A percentile compares a stretch with the other conserved stretches of the same genome.
These are phyloP conservation scores for Sapayoa aenigma DNA, from an alignment of 2,113 vertebrate genomes.

Conservation along the genomic window DNA sequence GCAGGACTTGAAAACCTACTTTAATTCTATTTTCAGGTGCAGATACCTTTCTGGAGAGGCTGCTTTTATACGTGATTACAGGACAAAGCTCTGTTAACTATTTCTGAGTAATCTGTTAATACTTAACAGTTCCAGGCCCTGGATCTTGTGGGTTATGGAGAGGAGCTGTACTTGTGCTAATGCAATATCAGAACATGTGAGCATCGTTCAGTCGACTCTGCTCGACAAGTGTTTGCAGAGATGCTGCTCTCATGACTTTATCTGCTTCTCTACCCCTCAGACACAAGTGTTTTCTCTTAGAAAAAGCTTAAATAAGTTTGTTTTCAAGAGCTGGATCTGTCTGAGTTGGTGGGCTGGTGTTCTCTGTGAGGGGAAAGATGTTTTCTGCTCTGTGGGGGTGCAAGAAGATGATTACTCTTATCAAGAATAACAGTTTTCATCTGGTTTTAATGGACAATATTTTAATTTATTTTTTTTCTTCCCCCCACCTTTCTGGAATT, in stretches of 20 bases:
- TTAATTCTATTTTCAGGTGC: neutral
- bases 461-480: neutral
- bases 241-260: neutral
- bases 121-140: neutral
- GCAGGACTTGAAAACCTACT: neutral
- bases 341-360: neutral
- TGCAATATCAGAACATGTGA: neutral
- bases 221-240: neutral
- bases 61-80: neutral
- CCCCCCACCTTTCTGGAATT: neutral
- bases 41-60: accelerated
- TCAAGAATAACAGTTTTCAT: neutral
- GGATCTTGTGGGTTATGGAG: neutral
- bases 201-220: neutral
- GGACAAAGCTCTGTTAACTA: neutral
- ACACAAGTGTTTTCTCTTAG: neutral
- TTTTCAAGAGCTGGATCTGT: neutral
- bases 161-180: neutral
- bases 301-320: neutral
- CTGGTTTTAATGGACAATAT: neutral
- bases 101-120: neutral
- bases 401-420: neutral
- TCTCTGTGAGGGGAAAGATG: neutral
- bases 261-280: neutral
- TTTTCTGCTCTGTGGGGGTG: neutral